Conservation (phyloP, 2,888 invertebrate species). For the Epirrita christyi region DNA sequence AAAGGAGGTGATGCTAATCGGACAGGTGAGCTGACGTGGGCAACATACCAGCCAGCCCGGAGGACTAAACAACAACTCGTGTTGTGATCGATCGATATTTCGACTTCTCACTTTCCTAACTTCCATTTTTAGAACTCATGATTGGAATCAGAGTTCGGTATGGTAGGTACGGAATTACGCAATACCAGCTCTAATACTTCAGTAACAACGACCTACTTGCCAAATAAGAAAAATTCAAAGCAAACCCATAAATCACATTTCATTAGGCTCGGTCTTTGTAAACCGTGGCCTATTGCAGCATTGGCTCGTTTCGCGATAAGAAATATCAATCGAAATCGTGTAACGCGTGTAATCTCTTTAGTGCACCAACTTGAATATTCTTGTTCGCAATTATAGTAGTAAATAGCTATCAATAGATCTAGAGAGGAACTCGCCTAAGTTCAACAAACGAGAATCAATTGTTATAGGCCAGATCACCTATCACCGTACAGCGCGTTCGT, state of each 20-base stretch:
- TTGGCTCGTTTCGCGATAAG: constrained; percentile 44
- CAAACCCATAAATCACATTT: constrained; percentile 67
- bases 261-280: constrained; percentile 56
- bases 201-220: constrained; percentile 42
- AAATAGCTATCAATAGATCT: constrained; percentile 26
- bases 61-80: constrained; percentile 54
- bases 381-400: constrained; percentile 25
- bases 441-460: constrained; percentile 75
- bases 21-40: constrained; percentile 78
- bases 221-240: constrained; percentile 55
- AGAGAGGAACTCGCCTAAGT: constrained; percentile 47
- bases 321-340: constrained; percentile 39
- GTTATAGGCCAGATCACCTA: constrained; percentile 72
- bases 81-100: constrained; percentile 68
- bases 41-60: constrained; percentile 46
- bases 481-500: constrained; percentile 76
- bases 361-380: constrained; percentile 15
- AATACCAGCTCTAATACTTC: constrained; percentile 9
- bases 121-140: constrained; percentile 45
- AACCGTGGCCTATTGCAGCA: constrained; percentile 65
- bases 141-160: not conserved
- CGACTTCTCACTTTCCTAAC: constrained; percentile 50
- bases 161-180: constrained; percentile 3
- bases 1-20: constrained; percentile 80
- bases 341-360: constrained; percentile 23